A percentile compares a stretch with the other conserved stretches of the same genome.
phyloP scores from a whole-genome alignment of 2,113 vertebrate genomes.

The Oceanites oceanicus region DNA sequence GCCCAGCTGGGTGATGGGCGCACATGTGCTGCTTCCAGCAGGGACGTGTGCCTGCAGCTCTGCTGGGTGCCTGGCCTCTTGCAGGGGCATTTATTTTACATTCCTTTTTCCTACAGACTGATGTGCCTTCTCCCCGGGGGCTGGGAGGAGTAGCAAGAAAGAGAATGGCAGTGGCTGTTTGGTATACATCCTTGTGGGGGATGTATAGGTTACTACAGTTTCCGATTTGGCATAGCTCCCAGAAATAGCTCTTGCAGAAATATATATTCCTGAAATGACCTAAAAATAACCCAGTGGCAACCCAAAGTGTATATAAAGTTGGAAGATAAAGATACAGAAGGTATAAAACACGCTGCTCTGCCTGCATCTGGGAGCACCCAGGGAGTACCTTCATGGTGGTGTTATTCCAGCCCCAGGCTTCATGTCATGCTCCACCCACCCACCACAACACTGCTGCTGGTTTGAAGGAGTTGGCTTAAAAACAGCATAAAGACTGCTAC shows the following conservation, averaged over 20 bases:
- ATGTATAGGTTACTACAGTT: background rate
- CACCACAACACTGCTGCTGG: background rate
- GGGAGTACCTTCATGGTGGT: background rate
- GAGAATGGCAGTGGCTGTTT: background rate
- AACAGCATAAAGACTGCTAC: background rate
- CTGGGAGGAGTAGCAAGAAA: background rate
- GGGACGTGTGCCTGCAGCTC: background rate
- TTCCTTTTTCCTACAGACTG: background rate
- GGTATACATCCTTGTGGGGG: background rate
- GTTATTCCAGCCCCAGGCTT: background rate
- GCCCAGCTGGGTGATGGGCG: background rate
- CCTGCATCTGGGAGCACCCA: background rate
- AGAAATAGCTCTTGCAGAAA: conserved; percentile 38
- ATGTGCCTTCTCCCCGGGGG: background rate
- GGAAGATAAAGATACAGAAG: background rate
- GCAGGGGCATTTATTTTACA: background rate
- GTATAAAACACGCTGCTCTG: background rate
- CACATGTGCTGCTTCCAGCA: background rate
- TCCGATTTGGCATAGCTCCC: conserved; percentile 20
- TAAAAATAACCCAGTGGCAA: conserved; percentile 16
- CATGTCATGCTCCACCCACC: background rate
- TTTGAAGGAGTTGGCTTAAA: background rate
- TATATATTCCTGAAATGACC: conserved; percentile 15
- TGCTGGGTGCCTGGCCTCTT: background rate
- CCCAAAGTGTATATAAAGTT: background rate